phyloP scores from a whole-genome alignment of 1,140 invertebrate species.

The Phocides pigmalion region DNA sequence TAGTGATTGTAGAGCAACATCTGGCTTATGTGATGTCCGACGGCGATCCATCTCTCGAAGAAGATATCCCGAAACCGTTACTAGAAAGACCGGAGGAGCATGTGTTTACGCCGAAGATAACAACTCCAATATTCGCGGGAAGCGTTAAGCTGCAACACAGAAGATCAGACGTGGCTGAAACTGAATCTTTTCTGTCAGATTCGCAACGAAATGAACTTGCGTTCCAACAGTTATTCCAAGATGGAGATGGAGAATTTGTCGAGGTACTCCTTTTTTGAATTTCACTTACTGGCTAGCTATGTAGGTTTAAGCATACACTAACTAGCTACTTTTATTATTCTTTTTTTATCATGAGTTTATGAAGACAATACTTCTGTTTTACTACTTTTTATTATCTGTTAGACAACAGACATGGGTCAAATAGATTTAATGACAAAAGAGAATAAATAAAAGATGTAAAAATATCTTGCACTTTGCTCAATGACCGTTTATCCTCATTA shows the following conservation, averaged over 20 bases:
- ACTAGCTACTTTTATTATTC: too few relatives aligned
- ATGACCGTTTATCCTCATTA: too few relatives aligned
- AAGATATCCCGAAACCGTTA: conserved; percentile 73
- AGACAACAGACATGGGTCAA: too few relatives aligned
- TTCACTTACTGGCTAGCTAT: neutral
- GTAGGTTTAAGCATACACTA: neutral
- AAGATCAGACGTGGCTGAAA: conserved; percentile 61
- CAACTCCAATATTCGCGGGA: conserved; percentile 69
- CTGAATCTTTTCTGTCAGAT: conserved; percentile 70
- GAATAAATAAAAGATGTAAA: too few relatives aligned
- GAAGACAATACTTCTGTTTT: too few relatives aligned
- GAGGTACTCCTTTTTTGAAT: conserved; percentile 49
- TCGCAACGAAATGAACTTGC: conserved; percentile 74
- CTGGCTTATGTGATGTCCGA: conserved; percentile 76
- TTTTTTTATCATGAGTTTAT: too few relatives aligned
- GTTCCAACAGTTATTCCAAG: conserved; percentile 67
- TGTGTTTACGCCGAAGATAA: conserved; percentile 76
- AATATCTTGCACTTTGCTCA: too few relatives aligned
- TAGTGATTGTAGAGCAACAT: conserved; percentile 25
- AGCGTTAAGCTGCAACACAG: conserved; percentile 71
- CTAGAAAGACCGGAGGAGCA: conserved; percentile 68
- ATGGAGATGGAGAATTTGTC: conserved; percentile 70
- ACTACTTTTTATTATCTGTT: too few relatives aligned
- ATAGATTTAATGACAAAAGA: too few relatives aligned
- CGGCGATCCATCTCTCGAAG: conserved; percentile 81